Evolutionary conservation across 2,113 vertebrate genomes (phyloP).

Genomic region (Plestiodon gilberti): DNA sequence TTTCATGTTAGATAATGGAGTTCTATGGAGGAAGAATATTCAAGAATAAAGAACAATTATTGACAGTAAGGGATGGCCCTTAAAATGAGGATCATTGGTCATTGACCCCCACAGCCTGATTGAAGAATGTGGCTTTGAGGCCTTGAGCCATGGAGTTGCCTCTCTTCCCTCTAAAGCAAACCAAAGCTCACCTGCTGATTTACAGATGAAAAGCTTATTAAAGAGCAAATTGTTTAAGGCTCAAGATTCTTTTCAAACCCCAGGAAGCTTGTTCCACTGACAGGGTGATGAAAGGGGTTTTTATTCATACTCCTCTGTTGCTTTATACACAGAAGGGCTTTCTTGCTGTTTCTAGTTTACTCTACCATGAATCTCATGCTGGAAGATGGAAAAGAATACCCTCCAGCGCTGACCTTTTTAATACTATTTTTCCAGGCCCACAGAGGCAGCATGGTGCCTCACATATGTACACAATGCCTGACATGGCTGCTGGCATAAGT

Average conservation of each 20-base stretch:
- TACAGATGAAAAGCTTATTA: conserved; percentile 69
- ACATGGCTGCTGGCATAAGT: too few species aligned
- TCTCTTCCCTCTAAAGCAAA: conserved; percentile 39
- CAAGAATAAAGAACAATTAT: background rate
- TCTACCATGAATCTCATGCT: conserved; percentile 53
- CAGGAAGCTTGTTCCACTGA: conserved; percentile 67
- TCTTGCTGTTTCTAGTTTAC: conserved; percentile 64
- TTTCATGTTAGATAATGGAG: background rate
- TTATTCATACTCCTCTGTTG: conserved; percentile 64
- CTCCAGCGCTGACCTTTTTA: conserved; percentile 32
- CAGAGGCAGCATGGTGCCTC: background rate
- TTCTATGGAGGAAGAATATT: background rate
- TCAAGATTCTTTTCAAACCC: conserved; percentile 65
- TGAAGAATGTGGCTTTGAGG: conserved; percentile 6
- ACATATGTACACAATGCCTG: background rate
- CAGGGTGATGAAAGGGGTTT: conserved; percentile 69
- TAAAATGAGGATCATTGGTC: background rate
- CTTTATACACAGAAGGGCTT: conserved; percentile 40
- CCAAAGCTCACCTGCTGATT: conserved; percentile 65
- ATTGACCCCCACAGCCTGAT: background rate
- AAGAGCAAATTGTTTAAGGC: conserved; percentile 68
- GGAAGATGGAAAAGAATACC: background rate
- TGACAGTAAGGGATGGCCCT: background rate
- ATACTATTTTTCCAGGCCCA: background rate
- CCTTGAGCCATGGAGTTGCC: conserved; percentile 10